These are phyloP conservation scores for Eriosoma lanigerum DNA, from an alignment of 1,140 invertebrate genomes.

Conservation along the genomic window DNA sequence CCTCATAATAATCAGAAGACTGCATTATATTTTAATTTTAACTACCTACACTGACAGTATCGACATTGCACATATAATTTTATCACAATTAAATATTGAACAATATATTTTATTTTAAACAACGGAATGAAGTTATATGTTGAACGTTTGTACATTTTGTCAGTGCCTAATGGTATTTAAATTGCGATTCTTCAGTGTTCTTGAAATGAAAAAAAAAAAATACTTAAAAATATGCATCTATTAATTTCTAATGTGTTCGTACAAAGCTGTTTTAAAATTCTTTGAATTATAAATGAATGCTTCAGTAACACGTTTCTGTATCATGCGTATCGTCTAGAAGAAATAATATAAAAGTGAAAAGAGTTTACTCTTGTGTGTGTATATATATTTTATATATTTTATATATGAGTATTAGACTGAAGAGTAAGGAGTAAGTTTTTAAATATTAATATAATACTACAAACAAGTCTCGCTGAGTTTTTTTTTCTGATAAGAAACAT, in stretches of 20 bases:
- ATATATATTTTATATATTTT: too few species aligned
- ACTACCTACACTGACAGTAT: too few species aligned
- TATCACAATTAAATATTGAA: too few species aligned
- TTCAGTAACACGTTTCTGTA: not conserved
- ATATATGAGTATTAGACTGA: constrained; percentile 4
- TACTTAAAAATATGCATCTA: not conserved
- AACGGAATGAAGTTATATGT: too few species aligned
- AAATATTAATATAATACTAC: constrained; percentile 21
- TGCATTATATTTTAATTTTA: too few species aligned
- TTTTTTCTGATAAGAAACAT: constrained; percentile 16
- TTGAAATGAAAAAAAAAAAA: not conserved
- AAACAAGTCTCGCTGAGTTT: not conserved
- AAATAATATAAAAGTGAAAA: constrained; percentile 33
- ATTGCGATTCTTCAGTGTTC: not conserved
- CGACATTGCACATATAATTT: too few species aligned
- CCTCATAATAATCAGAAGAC: too few species aligned
- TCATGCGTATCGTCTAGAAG: not conserved
- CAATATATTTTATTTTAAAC: too few species aligned
- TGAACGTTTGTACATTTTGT: too few species aligned
- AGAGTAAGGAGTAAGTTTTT: constrained; percentile 6
- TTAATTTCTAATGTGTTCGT: constrained; percentile 8
- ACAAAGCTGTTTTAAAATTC: not conserved
- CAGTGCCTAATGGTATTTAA: too few species aligned
- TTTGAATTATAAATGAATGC: constrained; percentile 17
- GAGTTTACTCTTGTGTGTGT: constrained; percentile 27